Conservation (phyloP, 1,140 invertebrate species). For the Gerris buenoi region DNA sequence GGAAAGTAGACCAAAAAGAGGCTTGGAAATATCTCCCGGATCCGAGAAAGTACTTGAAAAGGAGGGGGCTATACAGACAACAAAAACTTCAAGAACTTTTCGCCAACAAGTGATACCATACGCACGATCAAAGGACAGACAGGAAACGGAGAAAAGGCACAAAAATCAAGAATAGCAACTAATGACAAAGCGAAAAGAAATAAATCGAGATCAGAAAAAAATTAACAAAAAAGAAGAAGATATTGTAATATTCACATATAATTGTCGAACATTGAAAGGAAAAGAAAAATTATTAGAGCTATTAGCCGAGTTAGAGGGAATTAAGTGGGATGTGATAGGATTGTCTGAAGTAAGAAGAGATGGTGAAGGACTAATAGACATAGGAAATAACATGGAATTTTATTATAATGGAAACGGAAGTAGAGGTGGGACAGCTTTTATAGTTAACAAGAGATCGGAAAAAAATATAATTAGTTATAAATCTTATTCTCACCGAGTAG, state of each 20-base stretch:
- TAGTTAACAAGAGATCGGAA: neutral
- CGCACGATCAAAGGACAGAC: neutral
- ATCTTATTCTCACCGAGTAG: neutral
- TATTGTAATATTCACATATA: neutral
- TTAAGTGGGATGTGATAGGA: neutral
- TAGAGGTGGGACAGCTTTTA: neutral
- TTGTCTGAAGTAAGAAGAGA: neutral
- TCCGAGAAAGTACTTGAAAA: neutral
- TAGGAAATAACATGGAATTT: neutral
- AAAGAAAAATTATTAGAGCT: neutral
- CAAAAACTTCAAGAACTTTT: neutral
- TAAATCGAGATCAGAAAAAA: neutral
- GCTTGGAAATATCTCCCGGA: neutral
- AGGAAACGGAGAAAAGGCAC: neutral
- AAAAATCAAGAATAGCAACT: neutral
- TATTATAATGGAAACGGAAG: neutral
- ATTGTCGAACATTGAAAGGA: neutral
- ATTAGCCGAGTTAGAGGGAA: neutral
- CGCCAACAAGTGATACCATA: neutral
- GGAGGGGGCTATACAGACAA: neutral
- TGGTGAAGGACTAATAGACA: neutral
- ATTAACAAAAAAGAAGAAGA: neutral
- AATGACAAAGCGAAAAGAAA: neutral
- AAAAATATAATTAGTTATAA: neutral
- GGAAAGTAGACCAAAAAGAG: neutral